phyloP scores from a whole-genome alignment of 1,140 invertebrate genomes.

The Diprion similis region DNA sequence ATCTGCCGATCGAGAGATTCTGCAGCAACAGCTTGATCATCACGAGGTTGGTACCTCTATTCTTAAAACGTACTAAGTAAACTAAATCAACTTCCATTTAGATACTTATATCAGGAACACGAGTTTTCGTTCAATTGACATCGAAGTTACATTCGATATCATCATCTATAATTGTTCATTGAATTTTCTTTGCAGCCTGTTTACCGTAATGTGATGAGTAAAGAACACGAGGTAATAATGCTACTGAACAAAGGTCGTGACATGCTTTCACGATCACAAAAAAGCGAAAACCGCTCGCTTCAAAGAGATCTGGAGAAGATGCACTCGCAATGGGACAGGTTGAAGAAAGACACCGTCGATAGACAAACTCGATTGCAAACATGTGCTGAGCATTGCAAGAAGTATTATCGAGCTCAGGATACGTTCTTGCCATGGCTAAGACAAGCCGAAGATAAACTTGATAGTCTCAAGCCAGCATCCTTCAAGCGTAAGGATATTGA shows the following conservation, averaged over 20 bases:
- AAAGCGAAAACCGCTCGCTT: slow-evolving; percentile 63
- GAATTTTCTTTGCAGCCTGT: slow-evolving; percentile 67
- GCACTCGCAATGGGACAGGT: slow-evolving; percentile 87
- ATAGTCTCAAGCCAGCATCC: slow-evolving; percentile 77
- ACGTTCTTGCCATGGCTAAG: slow-evolving; percentile 88
- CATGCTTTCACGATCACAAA: slow-evolving; percentile 68
- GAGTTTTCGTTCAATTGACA: too few species aligned
- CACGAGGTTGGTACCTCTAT: slow-evolving; percentile 69
- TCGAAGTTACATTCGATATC: too few species aligned
- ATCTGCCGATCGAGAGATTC: slow-evolving; percentile 82
- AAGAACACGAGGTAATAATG: slow-evolving; percentile 95
- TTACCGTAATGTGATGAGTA: slow-evolving; percentile 85
- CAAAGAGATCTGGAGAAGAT: slow-evolving; percentile 85
- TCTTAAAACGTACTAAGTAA: not conserved
- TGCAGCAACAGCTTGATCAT: slow-evolving; percentile 86
- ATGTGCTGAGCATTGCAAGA: slow-evolving; percentile 90
- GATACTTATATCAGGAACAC: not conserved
- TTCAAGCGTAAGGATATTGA: slow-evolving; percentile 88
- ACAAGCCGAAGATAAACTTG: slow-evolving; percentile 85
- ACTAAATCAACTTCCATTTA: not conserved
- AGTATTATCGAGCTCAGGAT: slow-evolving; percentile 85
- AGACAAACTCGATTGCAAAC: slow-evolving; percentile 85
- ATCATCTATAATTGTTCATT: slow-evolving; percentile 19
- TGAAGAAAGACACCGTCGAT: slow-evolving; percentile 85
- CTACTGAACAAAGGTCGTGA: slow-evolving; percentile 90